Evolutionary conservation across 2,113 vertebrate genomes (phyloP), one percentile per base, ranked within the genome.

Genomic region (Sterrhoptilus dennistouni): DNA sequence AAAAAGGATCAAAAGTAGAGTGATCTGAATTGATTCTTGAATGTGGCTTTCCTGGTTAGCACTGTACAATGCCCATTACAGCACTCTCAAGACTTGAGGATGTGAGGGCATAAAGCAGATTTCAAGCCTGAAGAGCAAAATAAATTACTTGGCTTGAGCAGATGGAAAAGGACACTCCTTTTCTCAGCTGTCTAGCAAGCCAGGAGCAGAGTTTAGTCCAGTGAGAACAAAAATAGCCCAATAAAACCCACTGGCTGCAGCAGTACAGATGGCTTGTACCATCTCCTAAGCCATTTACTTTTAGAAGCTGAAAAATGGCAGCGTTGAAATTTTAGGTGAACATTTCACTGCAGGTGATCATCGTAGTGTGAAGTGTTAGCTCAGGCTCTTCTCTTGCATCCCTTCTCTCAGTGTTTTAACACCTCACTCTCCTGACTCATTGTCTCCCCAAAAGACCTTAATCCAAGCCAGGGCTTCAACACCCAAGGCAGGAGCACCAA

Each of bases 51-150:
- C 54, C 59, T 74, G 54, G 50, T 61, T 66, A 81, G 83, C 42
- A 12, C 50, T 27, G 33, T 21, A 22, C 16, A 83, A 25, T 66
- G 79, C 45, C 77, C 40, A 36, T 65, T 79, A 61, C 53, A 87
- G 38, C 27, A 27, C 92, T 85, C 66, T 60, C 91, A 89, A 31
- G 60, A 25, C 44, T 82, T n/a, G 88, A 87, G 49, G 53, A 44
- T 90, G 72, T n/a, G 83, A 91, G 53, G 77, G 56, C 74, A 71
- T 61, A 91, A 81, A 79, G 77, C 74, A 94, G 86, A 65, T 84
- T 96, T 84, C 53, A 25, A 89, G 90, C 83, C 69, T 89, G 83
- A 94, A 87, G 45, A 87, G 69, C 81, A 91, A 94, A 95, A 92
- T 75, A 81, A 94, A 87, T 95, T 87, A 94, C 93, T 96, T 84